Conservation (phyloP, 2,113 vertebrate species). For the Isichthys henryi region DNA sequence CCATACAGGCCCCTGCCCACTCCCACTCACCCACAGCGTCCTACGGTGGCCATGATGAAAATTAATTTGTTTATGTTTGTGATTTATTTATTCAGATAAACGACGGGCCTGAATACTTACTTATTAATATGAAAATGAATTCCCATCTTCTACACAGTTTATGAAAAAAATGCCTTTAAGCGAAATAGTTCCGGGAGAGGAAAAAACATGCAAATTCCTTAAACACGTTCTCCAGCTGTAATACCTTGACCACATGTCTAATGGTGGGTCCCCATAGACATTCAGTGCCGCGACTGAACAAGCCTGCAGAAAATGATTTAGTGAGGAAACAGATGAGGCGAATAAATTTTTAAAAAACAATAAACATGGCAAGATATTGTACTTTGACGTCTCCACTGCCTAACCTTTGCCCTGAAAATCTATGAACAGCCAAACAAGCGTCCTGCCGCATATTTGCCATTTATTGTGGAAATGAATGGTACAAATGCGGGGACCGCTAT, state of each 20-base stretch:
- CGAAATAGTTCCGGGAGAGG: background rate
- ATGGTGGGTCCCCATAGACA: background rate
- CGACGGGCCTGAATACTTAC: background rate
- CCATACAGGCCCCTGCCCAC: background rate
- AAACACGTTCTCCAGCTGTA: background rate
- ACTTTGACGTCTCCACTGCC: background rate
- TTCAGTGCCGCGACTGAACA: background rate
- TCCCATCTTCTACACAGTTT: background rate
- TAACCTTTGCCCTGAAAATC: background rate
- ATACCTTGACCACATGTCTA: background rate
- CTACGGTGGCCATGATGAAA: background rate
- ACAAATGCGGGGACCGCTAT: background rate
- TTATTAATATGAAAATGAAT: background rate
- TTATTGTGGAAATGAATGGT: background rate
- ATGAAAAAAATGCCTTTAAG: background rate
- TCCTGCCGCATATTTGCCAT: background rate
- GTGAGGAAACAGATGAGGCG: background rate
- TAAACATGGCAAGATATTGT: background rate
- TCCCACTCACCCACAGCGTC: background rate
- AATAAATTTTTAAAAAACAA: background rate
- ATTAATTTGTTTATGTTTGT: background rate
- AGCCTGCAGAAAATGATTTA: background rate
- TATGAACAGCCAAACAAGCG: background rate
- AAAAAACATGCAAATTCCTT: background rate
- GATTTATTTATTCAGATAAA: background rate